phyloP scores from a whole-genome alignment of 2,797 vertebrate species.

The Picus viridis region DNA sequence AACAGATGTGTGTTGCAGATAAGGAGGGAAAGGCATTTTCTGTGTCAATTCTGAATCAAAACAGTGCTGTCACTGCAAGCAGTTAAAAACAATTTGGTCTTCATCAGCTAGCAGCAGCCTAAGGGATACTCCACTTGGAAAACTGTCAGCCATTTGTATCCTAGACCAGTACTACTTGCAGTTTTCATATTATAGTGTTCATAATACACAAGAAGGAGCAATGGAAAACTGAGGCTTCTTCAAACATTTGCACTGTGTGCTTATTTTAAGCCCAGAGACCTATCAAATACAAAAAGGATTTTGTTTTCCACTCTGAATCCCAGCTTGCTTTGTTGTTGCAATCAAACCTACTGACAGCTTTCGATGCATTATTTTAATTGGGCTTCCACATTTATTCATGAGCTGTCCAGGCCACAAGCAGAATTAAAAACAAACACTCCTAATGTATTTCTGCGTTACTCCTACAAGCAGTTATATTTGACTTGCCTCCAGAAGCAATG shows the following conservation, averaged over 20 bases:
- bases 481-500: constrained; percentile 30
- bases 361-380: constrained; percentile 32
- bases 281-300: neutral
- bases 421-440: constrained; percentile 46
- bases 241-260: neutral
- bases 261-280: neutral
- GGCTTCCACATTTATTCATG: constrained; percentile 30
- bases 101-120: neutral
- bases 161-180: neutral
- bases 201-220: neutral
- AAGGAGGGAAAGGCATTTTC: neutral
- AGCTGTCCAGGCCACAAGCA: neutral
- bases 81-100: neutral
- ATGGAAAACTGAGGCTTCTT: neutral
- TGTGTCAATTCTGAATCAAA: constrained; percentile 1
- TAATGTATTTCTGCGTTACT: constrained; percentile 22
- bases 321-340: neutral
- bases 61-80: neutral
- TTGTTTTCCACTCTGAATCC: neutral
- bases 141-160: neutral
- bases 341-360: neutral
- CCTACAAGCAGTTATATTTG: neutral
- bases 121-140: neutral
- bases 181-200: neutral
- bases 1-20: constrained; percentile 20